Conservation (phyloP, 2,888 invertebrate genomes). For the Orgyia antiqua region DNA sequence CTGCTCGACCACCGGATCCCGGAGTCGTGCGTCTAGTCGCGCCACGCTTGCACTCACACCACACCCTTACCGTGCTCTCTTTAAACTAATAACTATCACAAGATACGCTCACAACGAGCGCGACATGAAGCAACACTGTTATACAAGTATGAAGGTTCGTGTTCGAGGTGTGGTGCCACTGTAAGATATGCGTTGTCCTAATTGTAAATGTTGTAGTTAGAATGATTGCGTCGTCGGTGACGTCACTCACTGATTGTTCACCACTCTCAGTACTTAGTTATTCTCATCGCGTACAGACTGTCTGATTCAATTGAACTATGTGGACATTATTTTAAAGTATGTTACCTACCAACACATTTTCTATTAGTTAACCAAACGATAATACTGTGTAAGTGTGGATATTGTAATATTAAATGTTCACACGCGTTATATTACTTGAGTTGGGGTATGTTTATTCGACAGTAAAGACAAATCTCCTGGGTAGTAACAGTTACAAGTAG, state of each 20-base stretch:
- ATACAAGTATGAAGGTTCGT: background rate
- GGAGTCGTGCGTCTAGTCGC: slow-evolving; percentile 89
- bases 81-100: background rate
- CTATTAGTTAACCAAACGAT: too few species aligned
- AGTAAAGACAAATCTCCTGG: too few species aligned
- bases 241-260: slow-evolving; percentile 13
- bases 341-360: too few species aligned
- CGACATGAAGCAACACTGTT: background rate
- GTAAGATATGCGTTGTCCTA: slow-evolving; percentile 21
- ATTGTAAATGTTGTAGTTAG: slow-evolving; percentile 47
- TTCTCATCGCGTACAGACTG: background rate
- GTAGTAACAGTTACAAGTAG: too few species aligned
- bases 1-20: slow-evolving; percentile 92
- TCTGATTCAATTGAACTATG: background rate
- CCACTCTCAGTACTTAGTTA: slow-evolving; percentile 6
- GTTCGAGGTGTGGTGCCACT: background rate
- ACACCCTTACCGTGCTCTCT: background rate
- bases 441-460: too few species aligned
- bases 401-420: too few species aligned
- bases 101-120: background rate
- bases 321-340: too few species aligned
- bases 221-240: slow-evolving; percentile 15
- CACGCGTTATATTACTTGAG: too few species aligned
- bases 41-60: background rate
- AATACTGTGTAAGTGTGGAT: too few species aligned